These are phyloP conservation scores for Bombus impatiens DNA, from an alignment of 1,140 invertebrate species.

Conservation along the genomic window DNA sequence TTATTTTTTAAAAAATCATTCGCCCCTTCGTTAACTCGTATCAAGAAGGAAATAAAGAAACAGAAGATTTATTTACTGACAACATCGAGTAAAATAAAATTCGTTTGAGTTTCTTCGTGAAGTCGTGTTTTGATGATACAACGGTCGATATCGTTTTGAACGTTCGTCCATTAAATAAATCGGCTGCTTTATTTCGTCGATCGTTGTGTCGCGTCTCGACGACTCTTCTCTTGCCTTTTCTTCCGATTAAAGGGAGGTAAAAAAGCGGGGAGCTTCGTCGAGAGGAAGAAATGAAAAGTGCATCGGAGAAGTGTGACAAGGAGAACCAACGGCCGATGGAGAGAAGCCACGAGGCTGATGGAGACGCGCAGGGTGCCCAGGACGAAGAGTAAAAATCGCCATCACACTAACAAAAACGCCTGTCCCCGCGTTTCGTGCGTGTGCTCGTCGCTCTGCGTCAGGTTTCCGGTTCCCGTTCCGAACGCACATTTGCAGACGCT, in stretches of 20 bases:
- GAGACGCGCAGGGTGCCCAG: conserved; percentile 46
- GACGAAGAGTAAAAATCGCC: conserved; percentile 73
- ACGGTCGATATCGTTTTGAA: background rate
- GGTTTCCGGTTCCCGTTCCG: conserved; percentile 39
- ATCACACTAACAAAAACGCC: conserved; percentile 58
- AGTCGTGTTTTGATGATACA: background rate
- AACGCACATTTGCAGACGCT: conserved; percentile 19
- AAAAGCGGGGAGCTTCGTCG: background rate
- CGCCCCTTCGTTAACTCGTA: too few species aligned
- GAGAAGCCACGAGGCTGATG: conserved; percentile 37
- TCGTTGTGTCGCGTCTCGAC: background rate
- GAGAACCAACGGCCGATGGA: conserved; percentile 69
- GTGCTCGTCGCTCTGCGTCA: conserved; percentile 44
- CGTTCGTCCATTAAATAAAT: background rate
- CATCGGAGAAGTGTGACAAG: conserved; percentile 61
- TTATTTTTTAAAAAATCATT: background rate
- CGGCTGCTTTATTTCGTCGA: conserved; percentile 14
- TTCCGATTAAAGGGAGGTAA: background rate
- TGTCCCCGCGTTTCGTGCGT: conserved; percentile 58
- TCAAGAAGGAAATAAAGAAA: background rate
- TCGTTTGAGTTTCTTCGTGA: background rate
- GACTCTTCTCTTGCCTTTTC: background rate
- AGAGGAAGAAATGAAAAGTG: conserved; percentile 53
- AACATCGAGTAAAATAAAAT: background rate
- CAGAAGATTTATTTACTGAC: background rate